Evolutionary conservation across 2,113 vertebrate genomes (phyloP).

Genomic region (Microtus ochrogaster): DNA sequence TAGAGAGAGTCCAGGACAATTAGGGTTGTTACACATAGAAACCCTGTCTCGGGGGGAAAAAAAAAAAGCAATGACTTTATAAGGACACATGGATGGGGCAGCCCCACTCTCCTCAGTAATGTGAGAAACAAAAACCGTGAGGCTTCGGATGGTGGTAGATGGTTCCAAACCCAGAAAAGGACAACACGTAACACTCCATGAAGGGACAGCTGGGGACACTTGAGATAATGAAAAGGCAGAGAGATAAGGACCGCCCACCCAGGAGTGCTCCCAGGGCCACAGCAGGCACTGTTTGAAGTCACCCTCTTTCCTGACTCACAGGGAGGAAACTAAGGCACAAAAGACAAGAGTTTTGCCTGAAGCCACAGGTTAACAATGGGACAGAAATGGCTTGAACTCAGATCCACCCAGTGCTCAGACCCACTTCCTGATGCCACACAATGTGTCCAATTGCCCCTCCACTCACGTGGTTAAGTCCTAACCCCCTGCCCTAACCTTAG

Average conservation of each 20-base stretch:
- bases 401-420: neutral
- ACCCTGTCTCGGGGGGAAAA: neutral
- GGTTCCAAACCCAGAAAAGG: neutral
- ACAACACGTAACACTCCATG: fast-evolving
- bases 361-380: neutral
- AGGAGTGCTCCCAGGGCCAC: fast-evolving
- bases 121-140: neutral
- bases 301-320: fast-evolving
- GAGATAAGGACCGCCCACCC: neutral
- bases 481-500: neutral
- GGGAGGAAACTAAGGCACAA: fast-evolving
- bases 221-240: neutral
- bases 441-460: neutral
- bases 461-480: fast-evolving
- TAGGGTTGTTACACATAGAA: neutral
- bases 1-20: neutral
- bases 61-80: fast-evolving
- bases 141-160: fast-evolving
- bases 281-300: fast-evolving
- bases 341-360: neutral
- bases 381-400: neutral
- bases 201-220: neutral
- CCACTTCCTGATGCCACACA: neutral
- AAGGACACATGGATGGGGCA: fast-evolving
- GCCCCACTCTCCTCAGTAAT: fast-evolving